Evolutionary conservation across 2,797 vertebrate species (phyloP), one percentile per base, ranked within the genome.

Genomic region (Meriones psammophilus): DNA sequence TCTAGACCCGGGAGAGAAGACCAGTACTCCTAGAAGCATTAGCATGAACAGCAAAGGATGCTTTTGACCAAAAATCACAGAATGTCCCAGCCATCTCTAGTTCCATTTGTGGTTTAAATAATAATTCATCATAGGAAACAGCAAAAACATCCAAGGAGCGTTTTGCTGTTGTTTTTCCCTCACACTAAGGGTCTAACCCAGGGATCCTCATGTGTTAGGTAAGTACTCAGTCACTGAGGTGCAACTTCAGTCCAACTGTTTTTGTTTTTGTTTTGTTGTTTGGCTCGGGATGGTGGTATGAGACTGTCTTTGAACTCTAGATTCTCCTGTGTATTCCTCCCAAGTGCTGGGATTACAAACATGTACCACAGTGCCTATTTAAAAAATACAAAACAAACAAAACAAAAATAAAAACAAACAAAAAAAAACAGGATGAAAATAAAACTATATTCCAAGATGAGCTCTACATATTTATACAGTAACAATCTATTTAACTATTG

Each of bases 61-160:
- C 26, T 94, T 79, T 93, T 50, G 68, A 83, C 89, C 26, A 15
- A 50, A 85, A n/a, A 15, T 81, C 56, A 80, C 30, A 81, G 36
- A 33, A 30, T 10, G 4, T 79, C 85, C 76, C 33, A 91, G 20
- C 66, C 69, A 92, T 6, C 30, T 80, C 71, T 89, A 42, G 74
- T 39, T 62, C 36, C 60, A 28, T 92, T 95, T 88, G 8, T 81
- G 83, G 42, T 46, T 92, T 76, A 91, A 89, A 60, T 36, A 64
- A 56, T 95, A 76, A 87, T 77, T 46, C 20, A 74, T 69, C 24
- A 46, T 54, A 54, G 58, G 81, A 92, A 93, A 81, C 62, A 94
- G 81, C 83, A 77, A 64, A 91, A 62, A 39, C 66, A 86, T 86
- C 58, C 18, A 86, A 33, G 30, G 76, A 46, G 17, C 20, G 4